Percentiles rank a stretch among this genome's conserved stretches.
Evolutionary conservation across 1,140 invertebrate genomes (phyloP).

Genomic region (Stratiolaelaps scimitus): DNA sequence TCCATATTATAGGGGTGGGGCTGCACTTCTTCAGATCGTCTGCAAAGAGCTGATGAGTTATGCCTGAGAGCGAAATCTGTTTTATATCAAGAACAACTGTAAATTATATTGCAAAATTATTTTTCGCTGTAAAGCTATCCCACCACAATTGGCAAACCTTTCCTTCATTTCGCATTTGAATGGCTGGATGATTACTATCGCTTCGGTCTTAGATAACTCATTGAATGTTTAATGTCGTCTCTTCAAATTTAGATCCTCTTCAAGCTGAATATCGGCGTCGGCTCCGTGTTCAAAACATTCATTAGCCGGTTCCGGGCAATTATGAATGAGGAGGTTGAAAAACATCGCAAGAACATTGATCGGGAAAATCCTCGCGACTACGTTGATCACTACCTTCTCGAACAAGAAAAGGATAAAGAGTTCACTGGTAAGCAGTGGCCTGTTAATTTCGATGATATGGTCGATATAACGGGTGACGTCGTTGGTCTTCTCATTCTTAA

Average conservation of each 20-base stretch:
- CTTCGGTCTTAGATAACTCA: neutral
- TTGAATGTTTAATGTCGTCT: neutral
- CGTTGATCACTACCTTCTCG: slow-evolving; percentile 29
- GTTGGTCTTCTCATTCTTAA: no score
- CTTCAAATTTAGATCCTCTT: neutral
- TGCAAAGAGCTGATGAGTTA: no score
- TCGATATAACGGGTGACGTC: no score
- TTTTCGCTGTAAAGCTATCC: no score
- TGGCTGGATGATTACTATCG: neutral
- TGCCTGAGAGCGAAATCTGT: no score
- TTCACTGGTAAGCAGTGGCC: slow-evolving; percentile 8
- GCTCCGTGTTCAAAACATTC: neutral
- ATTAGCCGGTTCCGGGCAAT: neutral
- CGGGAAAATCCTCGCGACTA: slow-evolving; percentile 27
- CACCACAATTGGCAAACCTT: neutral
- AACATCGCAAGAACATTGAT: slow-evolving; percentile 26
- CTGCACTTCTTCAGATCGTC: no score
- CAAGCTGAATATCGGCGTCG: neutral
- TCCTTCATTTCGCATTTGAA: neutral
- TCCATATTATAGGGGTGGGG: no score
- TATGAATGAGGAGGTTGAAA: slow-evolving; percentile 28
- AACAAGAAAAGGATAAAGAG: slow-evolving; percentile 6
- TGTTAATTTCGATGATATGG: no score
- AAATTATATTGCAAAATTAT: no score
- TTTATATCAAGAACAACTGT: no score